Evolutionary conservation across 2,113 vertebrate species (phyloP).

Genomic region (Psophia crepitans): DNA sequence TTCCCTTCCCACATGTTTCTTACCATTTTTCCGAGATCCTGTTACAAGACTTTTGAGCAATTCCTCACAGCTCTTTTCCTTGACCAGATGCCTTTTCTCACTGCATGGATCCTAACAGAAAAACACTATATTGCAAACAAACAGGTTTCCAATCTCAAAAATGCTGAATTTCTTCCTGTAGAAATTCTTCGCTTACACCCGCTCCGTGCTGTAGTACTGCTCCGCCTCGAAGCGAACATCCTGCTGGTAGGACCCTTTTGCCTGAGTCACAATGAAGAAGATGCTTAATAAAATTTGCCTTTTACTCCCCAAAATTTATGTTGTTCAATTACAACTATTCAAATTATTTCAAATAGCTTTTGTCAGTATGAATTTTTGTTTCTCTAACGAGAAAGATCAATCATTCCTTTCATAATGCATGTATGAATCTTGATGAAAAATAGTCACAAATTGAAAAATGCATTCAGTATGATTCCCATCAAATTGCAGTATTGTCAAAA

Average conservation of each 20-base stretch:
- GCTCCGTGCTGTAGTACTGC: not conserved
- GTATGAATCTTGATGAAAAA: not conserved
- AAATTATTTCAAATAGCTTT: not conserved
- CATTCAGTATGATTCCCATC: not conserved
- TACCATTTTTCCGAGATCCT: not conserved
- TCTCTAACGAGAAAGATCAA: not conserved
- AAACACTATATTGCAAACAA: not conserved
- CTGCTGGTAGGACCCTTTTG: not conserved
- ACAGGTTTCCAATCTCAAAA: not conserved
- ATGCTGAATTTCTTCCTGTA: not conserved
- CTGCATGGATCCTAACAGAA: not conserved
- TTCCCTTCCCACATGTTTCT: not conserved
- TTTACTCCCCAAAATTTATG: not conserved
- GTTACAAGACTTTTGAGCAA: not conserved
- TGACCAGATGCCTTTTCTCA: not conserved
- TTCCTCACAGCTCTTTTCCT: not conserved
- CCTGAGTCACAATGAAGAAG: not conserved
- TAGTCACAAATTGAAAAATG: not conserved
- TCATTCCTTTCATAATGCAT: not conserved
- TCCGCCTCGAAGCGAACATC: not conserved
- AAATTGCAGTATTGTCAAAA: not conserved
- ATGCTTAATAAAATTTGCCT: not conserved
- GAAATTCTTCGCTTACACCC: not conserved
- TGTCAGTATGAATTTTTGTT: not conserved
- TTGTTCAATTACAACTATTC: not conserved